Conservation (phyloP, 2,888 invertebrate species). For the Leistus spinibarbis region DNA sequence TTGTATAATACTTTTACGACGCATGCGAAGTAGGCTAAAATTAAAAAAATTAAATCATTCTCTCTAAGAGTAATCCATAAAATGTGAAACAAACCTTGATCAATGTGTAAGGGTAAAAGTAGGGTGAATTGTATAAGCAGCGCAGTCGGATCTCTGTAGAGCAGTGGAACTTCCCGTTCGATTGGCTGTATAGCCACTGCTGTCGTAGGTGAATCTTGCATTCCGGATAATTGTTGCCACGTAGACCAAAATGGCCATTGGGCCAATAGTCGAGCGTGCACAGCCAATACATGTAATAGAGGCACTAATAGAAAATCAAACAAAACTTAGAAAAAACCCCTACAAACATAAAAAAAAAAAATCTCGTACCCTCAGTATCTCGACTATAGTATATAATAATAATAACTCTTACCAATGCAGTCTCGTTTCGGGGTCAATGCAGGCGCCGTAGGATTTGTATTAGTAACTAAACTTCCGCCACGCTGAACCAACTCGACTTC, state of each 20-base stretch:
- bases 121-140: slow-evolving; percentile 86
- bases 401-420: slow-evolving; percentile 71
- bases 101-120: slow-evolving; percentile 82
- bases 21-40: slow-evolving; percentile 84
- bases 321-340: too few species aligned
- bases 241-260: slow-evolving; percentile 67
- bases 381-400: too few species aligned
- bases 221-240: slow-evolving; percentile 63
- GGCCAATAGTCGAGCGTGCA: slow-evolving; percentile 78
- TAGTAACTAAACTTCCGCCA: slow-evolving; percentile 72
- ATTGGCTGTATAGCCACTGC: slow-evolving; percentile 55
- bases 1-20: slow-evolving; percentile 89
- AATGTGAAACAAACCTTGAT: slow-evolving; percentile 71
- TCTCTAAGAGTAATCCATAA: background rate
- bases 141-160: slow-evolving; percentile 85
- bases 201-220: slow-evolving; percentile 50
- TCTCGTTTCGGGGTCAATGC: slow-evolving; percentile 77
- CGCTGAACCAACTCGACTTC: slow-evolving; percentile 91
- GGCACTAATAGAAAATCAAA: slow-evolving; percentile 70
- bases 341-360: background rate
- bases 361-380: too few species aligned
- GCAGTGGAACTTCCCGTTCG: slow-evolving; percentile 75
- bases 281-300: slow-evolving; percentile 83
- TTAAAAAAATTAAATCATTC: background rate
- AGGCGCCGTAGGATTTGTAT: slow-evolving; percentile 56